phyloP scores from a whole-genome alignment of 2,888 invertebrate genomes.

The Peribatodes rhomboidaria region DNA sequence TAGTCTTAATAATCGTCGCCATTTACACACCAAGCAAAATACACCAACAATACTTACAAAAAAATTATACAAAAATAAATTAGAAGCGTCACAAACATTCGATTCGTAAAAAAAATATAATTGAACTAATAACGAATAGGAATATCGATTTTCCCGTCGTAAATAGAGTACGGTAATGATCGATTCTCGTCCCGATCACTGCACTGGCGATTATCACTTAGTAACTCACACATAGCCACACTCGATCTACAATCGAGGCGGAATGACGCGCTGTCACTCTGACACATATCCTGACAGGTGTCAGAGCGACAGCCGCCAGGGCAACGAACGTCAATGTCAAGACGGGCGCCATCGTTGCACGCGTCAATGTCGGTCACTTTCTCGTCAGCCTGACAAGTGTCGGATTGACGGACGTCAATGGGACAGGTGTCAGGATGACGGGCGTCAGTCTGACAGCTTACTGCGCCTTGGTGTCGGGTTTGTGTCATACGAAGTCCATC shows the following conservation, averaged over 20 bases:
- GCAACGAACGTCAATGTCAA: constrained; percentile 5
- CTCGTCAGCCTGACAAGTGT: constrained; percentile 36
- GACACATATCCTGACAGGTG: constrained; percentile 41
- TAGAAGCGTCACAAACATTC: constrained; percentile 35
- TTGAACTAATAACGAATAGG: constrained; percentile 57
- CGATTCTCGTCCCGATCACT: constrained; percentile 35
- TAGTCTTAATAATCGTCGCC: neutral
- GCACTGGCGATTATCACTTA: constrained; percentile 55
- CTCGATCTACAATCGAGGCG: constrained; percentile 28
- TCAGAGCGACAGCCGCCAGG: constrained; percentile 7
- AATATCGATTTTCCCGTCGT: constrained; percentile 66
- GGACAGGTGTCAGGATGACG: constrained; percentile 26
- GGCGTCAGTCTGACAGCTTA: constrained; percentile 53
- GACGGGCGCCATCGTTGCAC: constrained; percentile 11
- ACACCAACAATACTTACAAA: constrained; percentile 17
- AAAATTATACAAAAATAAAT: constrained; percentile 39
- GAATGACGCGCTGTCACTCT: constrained; percentile 43
- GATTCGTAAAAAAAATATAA: constrained; percentile 38
- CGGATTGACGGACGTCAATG: constrained; percentile 31
- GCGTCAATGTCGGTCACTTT: neutral
- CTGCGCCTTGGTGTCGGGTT: constrained; percentile 77
- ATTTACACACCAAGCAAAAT: constrained; percentile 5
- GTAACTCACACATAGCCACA: constrained; percentile 48
- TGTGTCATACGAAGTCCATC: constrained; percentile 92
- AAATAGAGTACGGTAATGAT: constrained; percentile 60